These are phyloP conservation scores for Emberiza fucata DNA, from an alignment of 2,113 vertebrate genomes.

Conservation along the genomic window DNA sequence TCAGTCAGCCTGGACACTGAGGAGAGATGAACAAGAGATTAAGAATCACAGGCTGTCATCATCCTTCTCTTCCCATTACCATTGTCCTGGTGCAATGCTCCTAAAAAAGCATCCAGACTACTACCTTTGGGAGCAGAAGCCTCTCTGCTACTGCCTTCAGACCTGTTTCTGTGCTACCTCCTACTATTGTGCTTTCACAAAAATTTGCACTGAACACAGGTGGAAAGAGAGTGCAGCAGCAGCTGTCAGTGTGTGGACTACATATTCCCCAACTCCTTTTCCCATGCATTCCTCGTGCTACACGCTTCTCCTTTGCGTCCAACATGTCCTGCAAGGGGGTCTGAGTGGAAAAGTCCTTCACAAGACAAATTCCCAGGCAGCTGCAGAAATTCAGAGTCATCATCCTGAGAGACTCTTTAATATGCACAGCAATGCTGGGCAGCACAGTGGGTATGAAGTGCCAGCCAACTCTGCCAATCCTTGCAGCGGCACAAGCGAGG, in stretches of 20 bases:
- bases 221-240: not conserved
- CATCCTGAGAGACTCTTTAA: not conserved
- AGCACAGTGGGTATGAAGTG: not conserved
- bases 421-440: not conserved
- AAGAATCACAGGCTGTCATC: constrained; percentile 6
- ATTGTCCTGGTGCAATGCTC: not conserved
- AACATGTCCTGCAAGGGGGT: not conserved
- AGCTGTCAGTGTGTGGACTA: not conserved
- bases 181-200: not conserved
- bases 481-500: not conserved
- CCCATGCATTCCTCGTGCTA: not conserved
- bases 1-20: constrained; percentile 14
- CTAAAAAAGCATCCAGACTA: not conserved
- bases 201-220: not conserved
- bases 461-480: not conserved
- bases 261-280: not conserved
- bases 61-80: not conserved
- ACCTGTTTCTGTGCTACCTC: not conserved
- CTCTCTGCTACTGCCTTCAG: not conserved
- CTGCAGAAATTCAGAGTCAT: not conserved
- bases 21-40: not conserved
- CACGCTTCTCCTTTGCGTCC: accelerated
- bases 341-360: not conserved
- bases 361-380: not conserved
- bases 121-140: not conserved